Evolutionary conservation across 2,113 vertebrate species (phyloP).

Genomic region (Nycticryphes semicollaris): DNA sequence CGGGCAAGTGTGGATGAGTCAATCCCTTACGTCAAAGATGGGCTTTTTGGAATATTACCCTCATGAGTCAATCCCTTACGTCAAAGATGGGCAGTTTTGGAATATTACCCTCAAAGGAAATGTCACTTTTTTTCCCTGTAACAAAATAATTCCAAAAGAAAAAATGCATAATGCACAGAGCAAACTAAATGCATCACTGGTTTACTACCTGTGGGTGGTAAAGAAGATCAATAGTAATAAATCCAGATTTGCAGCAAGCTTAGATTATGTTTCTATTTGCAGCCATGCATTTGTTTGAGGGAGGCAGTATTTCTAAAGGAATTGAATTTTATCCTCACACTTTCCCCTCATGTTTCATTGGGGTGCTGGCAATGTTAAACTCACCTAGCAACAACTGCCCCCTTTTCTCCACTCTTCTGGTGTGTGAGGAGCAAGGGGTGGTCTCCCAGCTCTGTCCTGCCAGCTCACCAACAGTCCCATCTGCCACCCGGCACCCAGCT

Average conservation of each 20-base stretch:
- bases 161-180: background rate
- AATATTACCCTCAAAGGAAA: background rate
- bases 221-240: background rate
- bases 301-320: background rate
- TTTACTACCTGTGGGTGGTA: background rate
- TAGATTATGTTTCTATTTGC: background rate
- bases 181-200: background rate
- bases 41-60: background rate
- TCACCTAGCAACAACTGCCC: too few relatives aligned
- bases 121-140: accelerated
- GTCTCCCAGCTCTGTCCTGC: background rate
- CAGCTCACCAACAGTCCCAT: background rate
- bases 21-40: background rate
- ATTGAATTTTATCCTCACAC: background rate
- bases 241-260: background rate
- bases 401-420: too few relatives aligned
- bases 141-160: background rate
- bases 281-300: accelerated
- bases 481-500: background rate
- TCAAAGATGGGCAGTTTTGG: background rate
- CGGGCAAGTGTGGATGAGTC: background rate
- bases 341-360: background rate
- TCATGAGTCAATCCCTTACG: background rate
- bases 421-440: background rate
- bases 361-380: background rate